Evolutionary conservation across 1,140 invertebrate genomes (phyloP).

Genomic region (Heliconius hermathena): DNA sequence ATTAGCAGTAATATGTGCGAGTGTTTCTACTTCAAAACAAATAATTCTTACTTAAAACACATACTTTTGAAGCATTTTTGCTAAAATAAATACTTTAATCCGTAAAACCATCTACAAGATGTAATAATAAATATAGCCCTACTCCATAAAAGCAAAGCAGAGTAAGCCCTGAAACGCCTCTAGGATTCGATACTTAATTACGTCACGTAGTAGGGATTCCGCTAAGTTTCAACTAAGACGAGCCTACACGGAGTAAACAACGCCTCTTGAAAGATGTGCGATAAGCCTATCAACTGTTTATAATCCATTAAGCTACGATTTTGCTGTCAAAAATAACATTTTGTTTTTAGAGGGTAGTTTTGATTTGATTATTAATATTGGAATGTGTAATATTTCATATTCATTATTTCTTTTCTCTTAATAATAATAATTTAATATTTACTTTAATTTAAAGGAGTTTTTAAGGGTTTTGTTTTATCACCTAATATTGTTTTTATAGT

Average conservation of each 20-base stretch:
- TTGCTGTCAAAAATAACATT: slow-evolving; percentile 1
- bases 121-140: slow-evolving; percentile 27
- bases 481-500: too few species aligned
- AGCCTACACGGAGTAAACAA: slow-evolving; percentile 49
- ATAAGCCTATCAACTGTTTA: slow-evolving; percentile 35
- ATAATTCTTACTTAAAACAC: too few species aligned
- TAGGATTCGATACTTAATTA: slow-evolving; percentile 62
- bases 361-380: too few species aligned
- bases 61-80: neutral
- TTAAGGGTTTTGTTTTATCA: too few species aligned
- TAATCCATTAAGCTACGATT: slow-evolving; percentile 17
- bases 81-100: neutral
- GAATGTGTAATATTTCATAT: too few species aligned
- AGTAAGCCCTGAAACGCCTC: slow-evolving; percentile 52
- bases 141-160: slow-evolving; percentile 42
- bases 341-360: neutral
- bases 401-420: too few species aligned
- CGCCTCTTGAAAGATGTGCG: slow-evolving; percentile 20
- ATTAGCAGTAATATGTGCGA: too few species aligned
- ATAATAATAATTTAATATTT: too few species aligned
- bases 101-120: neutral
- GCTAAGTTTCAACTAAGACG: slow-evolving; percentile 73
- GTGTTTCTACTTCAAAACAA: too few species aligned
- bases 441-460: too few species aligned
- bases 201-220: slow-evolving; percentile 70